Conservation (phyloP, 2,113 vertebrate genomes). For the Piprites chloris region DNA sequence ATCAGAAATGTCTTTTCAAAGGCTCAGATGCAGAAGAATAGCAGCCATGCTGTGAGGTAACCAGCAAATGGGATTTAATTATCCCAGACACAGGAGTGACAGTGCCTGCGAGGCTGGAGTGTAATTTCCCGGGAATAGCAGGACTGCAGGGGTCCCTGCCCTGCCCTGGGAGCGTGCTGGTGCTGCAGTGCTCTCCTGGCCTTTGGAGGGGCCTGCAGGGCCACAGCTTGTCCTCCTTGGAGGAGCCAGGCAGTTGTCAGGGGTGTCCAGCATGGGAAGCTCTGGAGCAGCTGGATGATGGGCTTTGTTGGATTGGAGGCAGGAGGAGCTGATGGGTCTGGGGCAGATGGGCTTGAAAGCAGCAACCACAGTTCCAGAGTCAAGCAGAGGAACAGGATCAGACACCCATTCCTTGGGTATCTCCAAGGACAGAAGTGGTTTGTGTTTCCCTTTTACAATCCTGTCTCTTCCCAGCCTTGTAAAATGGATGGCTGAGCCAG, state of each 20-base stretch:
- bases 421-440: neutral
- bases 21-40: constrained; percentile 57
- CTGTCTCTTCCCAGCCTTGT: neutral
- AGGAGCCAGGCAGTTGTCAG: neutral
- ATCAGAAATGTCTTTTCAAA: neutral
- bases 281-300: neutral
- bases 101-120: constrained; percentile 33
- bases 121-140: constrained; percentile 31
- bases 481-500: neutral
- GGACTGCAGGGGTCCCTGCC: constrained; percentile 44
- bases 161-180: neutral
- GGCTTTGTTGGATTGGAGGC: neutral
- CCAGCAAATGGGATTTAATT: constrained; percentile 73
- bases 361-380: neutral
- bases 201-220: neutral
- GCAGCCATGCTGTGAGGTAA: constrained; percentile 70
- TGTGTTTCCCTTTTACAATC: neutral
- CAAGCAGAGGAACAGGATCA: neutral
- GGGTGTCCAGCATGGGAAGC: rapidly evolving
- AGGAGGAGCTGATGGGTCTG: neutral
- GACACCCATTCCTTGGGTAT: neutral
- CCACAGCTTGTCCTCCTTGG: neutral
- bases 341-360: neutral
- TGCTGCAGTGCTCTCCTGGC: neutral
- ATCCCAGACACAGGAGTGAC: constrained; percentile 41